Evolutionary conservation across 1,140 invertebrate genomes (phyloP).

Genomic region (Ceratoteleas bidentatus): DNA sequence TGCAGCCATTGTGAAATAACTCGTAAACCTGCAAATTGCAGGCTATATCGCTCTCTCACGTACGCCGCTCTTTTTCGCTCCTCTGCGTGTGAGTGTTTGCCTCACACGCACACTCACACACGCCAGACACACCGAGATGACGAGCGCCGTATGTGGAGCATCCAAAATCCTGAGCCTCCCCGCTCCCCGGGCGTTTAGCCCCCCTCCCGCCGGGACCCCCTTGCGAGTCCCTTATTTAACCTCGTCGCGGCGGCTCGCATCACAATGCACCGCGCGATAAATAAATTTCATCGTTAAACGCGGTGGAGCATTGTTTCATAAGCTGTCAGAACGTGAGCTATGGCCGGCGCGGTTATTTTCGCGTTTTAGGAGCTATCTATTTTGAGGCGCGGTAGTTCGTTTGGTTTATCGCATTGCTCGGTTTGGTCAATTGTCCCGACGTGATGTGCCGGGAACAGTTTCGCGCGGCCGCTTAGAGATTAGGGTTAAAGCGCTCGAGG

Average conservation of each 20-base stretch:
- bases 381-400: slow-evolving; percentile 20
- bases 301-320: slow-evolving; percentile 49
- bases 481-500: too few relatives aligned
- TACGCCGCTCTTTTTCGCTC: slow-evolving; percentile 61
- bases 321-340: slow-evolving; percentile 49
- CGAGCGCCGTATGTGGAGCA: slow-evolving; percentile 49
- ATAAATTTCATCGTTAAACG: slow-evolving; percentile 42
- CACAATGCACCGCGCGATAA: slow-evolving; percentile 35
- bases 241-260: slow-evolving; percentile 20
- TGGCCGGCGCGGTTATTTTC: slow-evolving; percentile 45
- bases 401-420: slow-evolving; percentile 27
- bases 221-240: slow-evolving; percentile 34
- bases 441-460: too few relatives aligned
- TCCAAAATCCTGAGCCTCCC: neutral
- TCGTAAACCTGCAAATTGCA: slow-evolving; percentile 82
- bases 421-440: slow-evolving; percentile 21
- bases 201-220: slow-evolving; percentile 4
- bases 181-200: slow-evolving; percentile 4
- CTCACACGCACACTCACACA: neutral
- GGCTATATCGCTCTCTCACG: slow-evolving; percentile 77
- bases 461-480: too few relatives aligned
- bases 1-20: slow-evolving; percentile 82
- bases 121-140: neutral
- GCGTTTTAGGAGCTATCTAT: slow-evolving; percentile 43
- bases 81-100: slow-evolving; percentile 7